These are phyloP conservation scores for Lepidurus couesii DNA, from an alignment of 1,140 invertebrate species.

Conservation along the genomic window DNA sequence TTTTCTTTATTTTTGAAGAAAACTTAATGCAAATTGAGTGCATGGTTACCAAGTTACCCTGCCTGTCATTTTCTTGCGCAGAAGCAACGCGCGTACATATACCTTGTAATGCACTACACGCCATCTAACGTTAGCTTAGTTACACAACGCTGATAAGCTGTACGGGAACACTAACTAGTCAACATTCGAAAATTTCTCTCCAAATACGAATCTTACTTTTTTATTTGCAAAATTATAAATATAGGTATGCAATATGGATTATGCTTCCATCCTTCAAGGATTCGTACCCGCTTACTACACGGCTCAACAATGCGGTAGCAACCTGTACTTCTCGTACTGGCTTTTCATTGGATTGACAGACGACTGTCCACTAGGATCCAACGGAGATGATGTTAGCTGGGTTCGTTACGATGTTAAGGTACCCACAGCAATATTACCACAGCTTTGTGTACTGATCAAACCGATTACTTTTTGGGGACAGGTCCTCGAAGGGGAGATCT, in stretches of 20 bases:
- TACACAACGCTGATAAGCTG: too few relatives aligned
- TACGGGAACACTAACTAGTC: too few relatives aligned
- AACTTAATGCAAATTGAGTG: too few relatives aligned
- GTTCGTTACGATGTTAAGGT: slow-evolving; percentile 37
- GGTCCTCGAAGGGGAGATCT: slow-evolving; percentile 31
- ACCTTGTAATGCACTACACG: too few relatives aligned
- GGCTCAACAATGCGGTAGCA: slow-evolving; percentile 31
- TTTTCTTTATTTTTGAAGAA: too few relatives aligned
- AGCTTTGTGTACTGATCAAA: neutral
- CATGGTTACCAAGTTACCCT: too few relatives aligned
- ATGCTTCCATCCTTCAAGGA: slow-evolving; percentile 31
- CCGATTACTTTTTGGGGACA: neutral
- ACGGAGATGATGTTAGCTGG: slow-evolving; percentile 36
- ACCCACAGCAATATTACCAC: neutral
- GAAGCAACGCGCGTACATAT: too few relatives aligned
- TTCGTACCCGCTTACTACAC: slow-evolving; percentile 32
- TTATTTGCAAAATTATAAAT: neutral
- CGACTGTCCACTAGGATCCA: slow-evolving; percentile 35
- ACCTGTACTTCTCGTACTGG: slow-evolving; percentile 37
- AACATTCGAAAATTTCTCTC: neutral
- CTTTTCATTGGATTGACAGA: slow-evolving; percentile 38
- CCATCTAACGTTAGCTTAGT: too few relatives aligned
- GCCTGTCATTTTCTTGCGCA: too few relatives aligned
- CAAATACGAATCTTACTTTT: neutral
- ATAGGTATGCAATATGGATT: slow-evolving; percentile 36